A percentile compares a stretch with the other conserved stretches of the same genome.
These are phyloP conservation scores for Alfaro cultratus DNA, from an alignment of 2,797 vertebrate species.

Conservation along the genomic window DNA sequence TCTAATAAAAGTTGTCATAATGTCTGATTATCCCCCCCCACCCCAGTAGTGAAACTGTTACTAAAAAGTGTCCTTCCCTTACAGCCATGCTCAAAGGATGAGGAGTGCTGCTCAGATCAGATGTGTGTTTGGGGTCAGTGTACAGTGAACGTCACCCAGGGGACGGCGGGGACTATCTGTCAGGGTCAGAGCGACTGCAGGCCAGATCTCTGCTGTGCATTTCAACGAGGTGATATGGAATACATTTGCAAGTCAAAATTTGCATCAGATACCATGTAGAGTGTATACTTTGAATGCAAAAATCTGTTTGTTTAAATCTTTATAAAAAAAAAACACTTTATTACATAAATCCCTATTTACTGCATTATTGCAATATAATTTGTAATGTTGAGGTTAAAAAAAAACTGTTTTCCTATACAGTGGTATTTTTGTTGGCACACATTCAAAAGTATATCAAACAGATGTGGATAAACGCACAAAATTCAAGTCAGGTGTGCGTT, in stretches of 20 bases:
- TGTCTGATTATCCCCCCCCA: too few relatives aligned
- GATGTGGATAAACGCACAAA: neutral
- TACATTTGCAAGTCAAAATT: neutral
- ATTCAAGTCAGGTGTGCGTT: neutral
- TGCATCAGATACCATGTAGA: neutral
- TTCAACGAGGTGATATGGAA: slow-evolving; percentile 84
- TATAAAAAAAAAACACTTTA: rapidly evolving
- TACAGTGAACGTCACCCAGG: slow-evolving; percentile 71
- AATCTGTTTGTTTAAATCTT: neutral
- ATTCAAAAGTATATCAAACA: neutral
- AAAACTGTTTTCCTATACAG: neutral
- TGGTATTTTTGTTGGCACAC: neutral
- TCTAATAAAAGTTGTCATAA: neutral
- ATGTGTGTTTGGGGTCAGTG: slow-evolving; percentile 96
- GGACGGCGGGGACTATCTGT: slow-evolving; percentile 92
- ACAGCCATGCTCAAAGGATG: slow-evolving; percentile 88
- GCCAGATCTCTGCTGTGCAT: slow-evolving; percentile 88
- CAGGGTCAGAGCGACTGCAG: slow-evolving; percentile 91
- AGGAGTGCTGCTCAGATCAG: slow-evolving; percentile 90
- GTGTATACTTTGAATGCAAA: neutral
- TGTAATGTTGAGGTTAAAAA: neutral
- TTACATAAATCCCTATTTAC: neutral
- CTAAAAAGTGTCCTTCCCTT: slow-evolving; percentile 10
- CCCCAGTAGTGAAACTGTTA: neutral
- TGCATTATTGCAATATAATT: neutral